Conservation (phyloP, 1,140 invertebrate genomes). For the Platorchestia sp. region DNA sequence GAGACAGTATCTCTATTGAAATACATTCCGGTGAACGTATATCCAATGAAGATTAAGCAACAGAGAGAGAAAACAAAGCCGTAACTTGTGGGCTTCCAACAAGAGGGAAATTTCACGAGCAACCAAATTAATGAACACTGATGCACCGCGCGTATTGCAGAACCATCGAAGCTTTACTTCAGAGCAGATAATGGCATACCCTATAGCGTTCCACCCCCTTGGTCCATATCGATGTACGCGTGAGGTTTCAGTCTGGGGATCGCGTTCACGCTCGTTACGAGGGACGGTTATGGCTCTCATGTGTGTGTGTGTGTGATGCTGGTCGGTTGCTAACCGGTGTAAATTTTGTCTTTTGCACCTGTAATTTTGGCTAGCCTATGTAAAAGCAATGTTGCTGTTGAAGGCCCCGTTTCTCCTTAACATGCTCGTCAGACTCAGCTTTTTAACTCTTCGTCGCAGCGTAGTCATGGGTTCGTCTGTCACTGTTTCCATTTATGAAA, state of each 20-base stretch:
- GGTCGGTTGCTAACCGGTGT: neutral
- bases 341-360: too few species aligned
- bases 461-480: neutral
- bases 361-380: neutral
- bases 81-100: neutral
- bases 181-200: neutral
- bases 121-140: neutral
- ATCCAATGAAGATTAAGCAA: neutral
- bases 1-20: neutral
- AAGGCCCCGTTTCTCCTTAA: neutral
- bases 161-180: neutral
- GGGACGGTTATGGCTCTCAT: too few species aligned
- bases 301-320: too few species aligned
- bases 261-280: neutral
- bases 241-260: neutral
- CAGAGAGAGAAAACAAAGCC: neutral
- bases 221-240: neutral
- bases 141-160: neutral
- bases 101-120: neutral
- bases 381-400: neutral
- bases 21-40: neutral
- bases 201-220: neutral
- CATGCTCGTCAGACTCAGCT: neutral
- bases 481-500: neutral
- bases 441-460: neutral